Percentiles rank a stretch among this genome's conserved stretches.
phyloP scores from a whole-genome alignment of 2,888 invertebrate genomes.

The Pterobdella sp. region DNA sequence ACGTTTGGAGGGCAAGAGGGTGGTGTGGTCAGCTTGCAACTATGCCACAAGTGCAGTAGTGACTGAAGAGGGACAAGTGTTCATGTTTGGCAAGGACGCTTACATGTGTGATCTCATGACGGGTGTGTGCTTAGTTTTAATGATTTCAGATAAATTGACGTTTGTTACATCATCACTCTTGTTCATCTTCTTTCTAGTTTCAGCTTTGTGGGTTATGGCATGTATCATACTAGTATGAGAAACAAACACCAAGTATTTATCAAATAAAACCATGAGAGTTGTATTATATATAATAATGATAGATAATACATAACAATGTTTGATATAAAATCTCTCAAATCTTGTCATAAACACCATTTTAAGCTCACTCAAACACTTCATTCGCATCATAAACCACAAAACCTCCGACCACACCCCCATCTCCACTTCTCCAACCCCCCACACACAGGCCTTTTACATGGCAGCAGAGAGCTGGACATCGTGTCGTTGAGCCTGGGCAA shows the following conservation, averaged over 20 bases:
- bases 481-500: constrained; percentile 79
- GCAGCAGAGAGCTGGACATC: constrained; percentile 65
- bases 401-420: background rate
- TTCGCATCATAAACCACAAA: background rate
- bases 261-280: too few species aligned
- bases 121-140: constrained; percentile 46
- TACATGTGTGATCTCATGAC: constrained; percentile 55
- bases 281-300: too few species aligned
- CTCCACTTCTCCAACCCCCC: background rate
- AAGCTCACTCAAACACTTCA: background rate
- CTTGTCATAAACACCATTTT: background rate
- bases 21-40: constrained; percentile 79
- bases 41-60: constrained; percentile 88
- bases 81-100: constrained; percentile 85
- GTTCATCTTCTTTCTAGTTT: background rate
- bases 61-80: constrained; percentile 76
- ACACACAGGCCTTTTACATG: constrained; percentile 62
- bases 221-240: too few species aligned
- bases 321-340: background rate
- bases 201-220: too few species aligned
- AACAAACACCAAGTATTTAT: too few species aligned
- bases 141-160: constrained; percentile 1
- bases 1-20: constrained; percentile 75
- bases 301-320: too few species aligned
- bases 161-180: background rate